phyloP scores from a whole-genome alignment of 2,797 vertebrate genomes.

The Diglossa cyanea region DNA sequence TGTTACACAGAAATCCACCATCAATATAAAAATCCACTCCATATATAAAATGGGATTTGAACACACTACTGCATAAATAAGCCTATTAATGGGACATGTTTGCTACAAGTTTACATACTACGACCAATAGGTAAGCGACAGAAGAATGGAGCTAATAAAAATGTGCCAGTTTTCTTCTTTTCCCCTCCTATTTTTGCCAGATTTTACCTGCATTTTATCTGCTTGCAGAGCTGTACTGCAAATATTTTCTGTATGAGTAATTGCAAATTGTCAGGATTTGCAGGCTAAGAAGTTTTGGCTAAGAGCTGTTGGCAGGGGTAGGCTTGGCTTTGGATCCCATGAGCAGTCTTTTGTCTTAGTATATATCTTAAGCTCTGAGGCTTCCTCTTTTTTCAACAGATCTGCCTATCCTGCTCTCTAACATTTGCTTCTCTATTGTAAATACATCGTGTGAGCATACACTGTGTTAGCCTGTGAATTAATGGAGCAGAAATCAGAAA shows the following conservation, averaged over 20 bases:
- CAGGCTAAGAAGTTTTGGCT: neutral
- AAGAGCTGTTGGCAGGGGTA: neutral
- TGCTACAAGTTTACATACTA: neutral
- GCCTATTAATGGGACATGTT: neutral
- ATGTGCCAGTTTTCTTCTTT: neutral
- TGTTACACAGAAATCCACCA: conserved; percentile 33
- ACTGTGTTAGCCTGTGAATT: neutral
- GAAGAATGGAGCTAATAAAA: neutral
- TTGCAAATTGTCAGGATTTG: neutral
- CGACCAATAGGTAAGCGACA: neutral
- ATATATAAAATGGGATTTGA: neutral
- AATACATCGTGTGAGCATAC: accelerated
- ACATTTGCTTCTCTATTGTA: neutral
- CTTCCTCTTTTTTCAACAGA: neutral
- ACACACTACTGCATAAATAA: neutral
- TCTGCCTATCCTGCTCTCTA: neutral
- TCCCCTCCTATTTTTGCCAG: neutral
- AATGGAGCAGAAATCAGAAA: neutral
- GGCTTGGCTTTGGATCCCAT: neutral
- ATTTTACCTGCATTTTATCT: neutral
- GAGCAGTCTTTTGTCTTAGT: neutral
- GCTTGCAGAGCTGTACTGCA: neutral
- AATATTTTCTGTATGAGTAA: neutral
- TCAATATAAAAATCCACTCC: neutral
- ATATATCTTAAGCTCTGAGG: neutral